Evolutionary conservation across 1,140 invertebrate species (phyloP).

Genomic region (Parapsyche elsis): DNA sequence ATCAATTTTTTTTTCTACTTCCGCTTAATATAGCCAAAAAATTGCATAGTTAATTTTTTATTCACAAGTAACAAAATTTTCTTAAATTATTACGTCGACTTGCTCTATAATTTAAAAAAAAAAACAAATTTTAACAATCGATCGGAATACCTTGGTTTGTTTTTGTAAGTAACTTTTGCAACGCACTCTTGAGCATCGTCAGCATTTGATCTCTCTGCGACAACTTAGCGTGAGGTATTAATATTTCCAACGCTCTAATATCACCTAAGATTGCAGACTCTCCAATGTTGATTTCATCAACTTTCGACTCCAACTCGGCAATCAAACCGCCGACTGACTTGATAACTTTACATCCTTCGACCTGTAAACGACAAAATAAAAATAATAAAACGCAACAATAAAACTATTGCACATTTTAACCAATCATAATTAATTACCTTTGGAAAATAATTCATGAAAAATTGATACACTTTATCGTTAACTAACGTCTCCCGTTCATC

Average conservation of each 20-base stretch:
- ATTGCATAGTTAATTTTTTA: too few species aligned
- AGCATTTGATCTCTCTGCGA: constrained; percentile 51
- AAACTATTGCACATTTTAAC: neutral
- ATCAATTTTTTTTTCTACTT: too few species aligned
- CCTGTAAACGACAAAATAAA: constrained; percentile 34
- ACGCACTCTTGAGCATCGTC: constrained; percentile 39
- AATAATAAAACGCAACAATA: neutral
- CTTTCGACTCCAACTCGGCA: constrained; percentile 50
- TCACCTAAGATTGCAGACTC: constrained; percentile 35
- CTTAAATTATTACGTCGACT: too few species aligned
- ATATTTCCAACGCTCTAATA: constrained; percentile 44
- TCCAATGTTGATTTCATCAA: constrained; percentile 20
- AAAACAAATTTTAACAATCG: too few species aligned
- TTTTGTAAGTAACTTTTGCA: constrained; percentile 42
- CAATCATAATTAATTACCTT: constrained; percentile 68
- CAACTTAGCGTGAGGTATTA: constrained; percentile 48
- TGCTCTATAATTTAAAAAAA: too few species aligned
- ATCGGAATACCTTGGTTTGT: too few species aligned
- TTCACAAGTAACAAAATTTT: too few species aligned
- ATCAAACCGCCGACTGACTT: constrained; percentile 50
- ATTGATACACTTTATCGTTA: constrained; percentile 82
- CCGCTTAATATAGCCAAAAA: too few species aligned
- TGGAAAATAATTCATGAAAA: constrained; percentile 84
- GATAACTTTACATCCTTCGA: constrained; percentile 52
- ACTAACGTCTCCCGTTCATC: constrained; percentile 83